phyloP scores from a whole-genome alignment of 2,888 invertebrate species.

The Tetragnatha montana region DNA sequence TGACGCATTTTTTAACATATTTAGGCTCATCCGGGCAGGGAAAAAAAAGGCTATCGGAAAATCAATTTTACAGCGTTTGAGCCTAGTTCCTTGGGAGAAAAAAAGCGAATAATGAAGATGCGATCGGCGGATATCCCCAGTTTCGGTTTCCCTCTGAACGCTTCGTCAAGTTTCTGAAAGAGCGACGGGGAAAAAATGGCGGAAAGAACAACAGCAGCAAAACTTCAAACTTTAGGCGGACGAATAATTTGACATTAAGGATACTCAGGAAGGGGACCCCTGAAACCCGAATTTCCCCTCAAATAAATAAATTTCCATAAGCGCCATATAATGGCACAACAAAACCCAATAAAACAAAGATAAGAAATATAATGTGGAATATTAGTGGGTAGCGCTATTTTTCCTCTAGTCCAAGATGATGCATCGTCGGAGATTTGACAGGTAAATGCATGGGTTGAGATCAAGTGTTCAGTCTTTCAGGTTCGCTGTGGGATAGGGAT shows the following conservation, averaged over 20 bases:
- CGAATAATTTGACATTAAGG: conserved; percentile 58
- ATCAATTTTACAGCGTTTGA: conserved; percentile 62
- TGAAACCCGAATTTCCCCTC: conserved; percentile 4
- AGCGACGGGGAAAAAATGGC: background rate
- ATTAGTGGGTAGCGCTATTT: conserved; percentile 41
- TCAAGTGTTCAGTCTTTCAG: conserved; percentile 61
- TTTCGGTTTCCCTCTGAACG: conserved; percentile 55
- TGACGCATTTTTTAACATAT: conserved; percentile 51
- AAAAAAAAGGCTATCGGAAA: conserved; percentile 49
- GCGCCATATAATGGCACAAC: conserved; percentile 30
- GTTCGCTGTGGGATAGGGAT: conserved; percentile 36
- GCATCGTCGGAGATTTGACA: conserved; percentile 63
- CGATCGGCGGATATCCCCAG: conserved; percentile 43
- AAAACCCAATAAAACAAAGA: conserved; percentile 31
- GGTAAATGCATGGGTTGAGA: conserved; percentile 65
- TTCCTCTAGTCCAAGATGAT: conserved; percentile 46
- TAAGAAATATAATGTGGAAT: conserved; percentile 59
- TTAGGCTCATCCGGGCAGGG: conserved; percentile 38
- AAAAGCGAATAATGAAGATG: conserved; percentile 11
- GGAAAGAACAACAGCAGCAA: conserved; percentile 12
- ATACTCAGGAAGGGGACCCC: conserved; percentile 24
- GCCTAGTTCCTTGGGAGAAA: conserved; percentile 8
- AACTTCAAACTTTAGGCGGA: conserved; percentile 45
- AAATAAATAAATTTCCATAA: conserved; percentile 37
- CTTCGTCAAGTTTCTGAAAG: conserved; percentile 47